These are phyloP conservation scores for Luidia sarsii DNA, from an alignment of 53 echinoderm and acorn worm species.

Conservation along the genomic window DNA sequence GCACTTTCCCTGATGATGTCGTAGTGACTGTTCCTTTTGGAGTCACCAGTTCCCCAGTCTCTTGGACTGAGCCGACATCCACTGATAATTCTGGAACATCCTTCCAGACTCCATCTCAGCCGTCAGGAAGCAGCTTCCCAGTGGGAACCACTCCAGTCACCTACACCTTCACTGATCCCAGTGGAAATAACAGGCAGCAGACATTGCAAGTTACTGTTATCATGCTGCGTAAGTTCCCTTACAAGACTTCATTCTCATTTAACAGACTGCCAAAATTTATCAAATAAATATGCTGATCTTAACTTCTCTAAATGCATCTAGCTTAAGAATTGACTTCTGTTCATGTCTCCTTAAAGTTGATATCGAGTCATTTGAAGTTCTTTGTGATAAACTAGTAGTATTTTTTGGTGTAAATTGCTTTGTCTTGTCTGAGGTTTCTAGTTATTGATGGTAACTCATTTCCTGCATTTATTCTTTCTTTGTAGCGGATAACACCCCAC, in stretches of 20 bases:
- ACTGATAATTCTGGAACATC: conserved; percentile 51
- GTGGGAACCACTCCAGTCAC: conserved; percentile 45
- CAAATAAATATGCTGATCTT: too few relatives aligned
- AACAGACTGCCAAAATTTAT: too few relatives aligned
- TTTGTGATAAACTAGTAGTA: too few relatives aligned
- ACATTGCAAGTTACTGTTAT: conserved; percentile 15
- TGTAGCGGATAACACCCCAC: conserved; percentile 27
- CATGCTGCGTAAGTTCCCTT: background rate
- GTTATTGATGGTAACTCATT: background rate
- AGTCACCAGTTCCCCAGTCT: conserved; percentile 4
- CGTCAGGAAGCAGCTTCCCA: conserved; percentile 23
- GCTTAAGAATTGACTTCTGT: background rate
- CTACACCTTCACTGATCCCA: conserved; percentile 22
- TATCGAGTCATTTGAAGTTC: too few relatives aligned
- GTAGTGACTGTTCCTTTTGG: conserved; percentile 28
- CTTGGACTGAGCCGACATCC: conserved; percentile 55
- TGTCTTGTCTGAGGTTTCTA: too few relatives aligned
- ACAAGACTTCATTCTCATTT: too few relatives aligned
- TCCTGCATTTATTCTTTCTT: background rate
- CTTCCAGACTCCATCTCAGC: background rate
- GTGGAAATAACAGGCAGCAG: conserved; percentile 10
- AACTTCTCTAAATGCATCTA: too few relatives aligned
- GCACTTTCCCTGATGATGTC: conserved; percentile 44
- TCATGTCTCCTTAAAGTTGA: background rate
- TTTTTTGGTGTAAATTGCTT: too few relatives aligned